phyloP scores from a whole-genome alignment of 2,888 invertebrate genomes.

The Bellardia bayeri region DNA sequence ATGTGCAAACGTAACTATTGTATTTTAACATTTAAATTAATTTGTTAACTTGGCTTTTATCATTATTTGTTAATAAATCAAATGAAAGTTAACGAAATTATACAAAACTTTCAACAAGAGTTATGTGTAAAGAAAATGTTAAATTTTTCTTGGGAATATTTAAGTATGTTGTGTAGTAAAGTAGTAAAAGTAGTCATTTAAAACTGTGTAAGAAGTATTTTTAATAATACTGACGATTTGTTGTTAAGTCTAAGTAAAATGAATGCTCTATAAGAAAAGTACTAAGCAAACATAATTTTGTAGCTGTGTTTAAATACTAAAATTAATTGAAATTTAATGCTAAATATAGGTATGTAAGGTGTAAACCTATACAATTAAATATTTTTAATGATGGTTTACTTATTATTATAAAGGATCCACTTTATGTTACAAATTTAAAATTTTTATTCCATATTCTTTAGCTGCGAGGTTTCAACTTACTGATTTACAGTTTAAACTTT shows the following conservation, averaged over 20 bases:
- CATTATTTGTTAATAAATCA: slow-evolving; percentile 12
- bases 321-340: background rate
- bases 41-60: slow-evolving; percentile 23
- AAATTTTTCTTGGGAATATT: slow-evolving; percentile 57
- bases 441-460: too few relatives aligned
- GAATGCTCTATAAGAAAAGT: background rate
- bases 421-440: too few relatives aligned
- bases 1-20: slow-evolving; percentile 63
- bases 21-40: slow-evolving; percentile 22
- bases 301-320: background rate
- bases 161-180: slow-evolving; percentile 56
- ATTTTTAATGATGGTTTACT: too few relatives aligned
- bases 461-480: too few relatives aligned
- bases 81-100: slow-evolving; percentile 19
- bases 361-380: too few relatives aligned
- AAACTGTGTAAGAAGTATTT: too few relatives aligned
- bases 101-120: background rate
- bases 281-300: background rate
- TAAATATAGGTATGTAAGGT: too few relatives aligned
- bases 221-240: background rate
- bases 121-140: slow-evolving; percentile 36
- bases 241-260: background rate
- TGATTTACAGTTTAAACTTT: too few relatives aligned
- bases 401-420: too few relatives aligned
- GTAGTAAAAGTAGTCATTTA: slow-evolving; percentile 54